Evolutionary conservation across 2,888 invertebrate species (phyloP).

Genomic region (Norana najaformis): DNA sequence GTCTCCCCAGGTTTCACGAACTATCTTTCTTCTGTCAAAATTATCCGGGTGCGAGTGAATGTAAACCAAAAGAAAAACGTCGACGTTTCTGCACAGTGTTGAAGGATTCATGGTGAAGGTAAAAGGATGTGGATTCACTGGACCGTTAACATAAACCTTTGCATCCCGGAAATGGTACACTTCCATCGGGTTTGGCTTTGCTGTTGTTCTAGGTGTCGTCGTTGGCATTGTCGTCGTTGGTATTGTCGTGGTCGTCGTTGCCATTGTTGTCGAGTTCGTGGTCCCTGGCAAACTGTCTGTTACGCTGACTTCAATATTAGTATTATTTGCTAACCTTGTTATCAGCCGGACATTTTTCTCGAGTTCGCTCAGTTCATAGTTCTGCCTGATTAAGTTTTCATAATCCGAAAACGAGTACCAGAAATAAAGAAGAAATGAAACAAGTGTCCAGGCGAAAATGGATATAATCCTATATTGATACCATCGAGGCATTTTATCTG

Average conservation of each 20-base stretch:
- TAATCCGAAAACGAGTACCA: background rate
- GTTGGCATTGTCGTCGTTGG: background rate
- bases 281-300: background rate
- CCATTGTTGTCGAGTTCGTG: background rate
- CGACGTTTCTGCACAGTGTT: background rate
- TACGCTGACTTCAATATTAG: background rate
- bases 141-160: background rate
- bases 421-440: background rate
- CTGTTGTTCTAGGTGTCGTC: too few relatives aligned
- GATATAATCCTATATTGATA: background rate
- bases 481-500: background rate
- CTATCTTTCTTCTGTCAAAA: conserved; percentile 56
- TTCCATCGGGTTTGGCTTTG: background rate
- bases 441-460: background rate
- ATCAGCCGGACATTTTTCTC: background rate
- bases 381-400: background rate
- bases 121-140: background rate
- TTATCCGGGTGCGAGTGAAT: conserved; percentile 59
- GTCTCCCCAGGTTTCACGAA: conserved; percentile 60
- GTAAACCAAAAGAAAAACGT: conserved; percentile 48
- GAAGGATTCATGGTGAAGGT: background rate
- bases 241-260: background rate
- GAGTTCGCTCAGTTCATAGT: background rate
- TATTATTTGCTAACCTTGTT: background rate
- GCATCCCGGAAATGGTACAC: background rate